These are phyloP conservation scores for Antennarius maculatus DNA, from an alignment of 2,797 vertebrate genomes.

Conservation along the genomic window DNA sequence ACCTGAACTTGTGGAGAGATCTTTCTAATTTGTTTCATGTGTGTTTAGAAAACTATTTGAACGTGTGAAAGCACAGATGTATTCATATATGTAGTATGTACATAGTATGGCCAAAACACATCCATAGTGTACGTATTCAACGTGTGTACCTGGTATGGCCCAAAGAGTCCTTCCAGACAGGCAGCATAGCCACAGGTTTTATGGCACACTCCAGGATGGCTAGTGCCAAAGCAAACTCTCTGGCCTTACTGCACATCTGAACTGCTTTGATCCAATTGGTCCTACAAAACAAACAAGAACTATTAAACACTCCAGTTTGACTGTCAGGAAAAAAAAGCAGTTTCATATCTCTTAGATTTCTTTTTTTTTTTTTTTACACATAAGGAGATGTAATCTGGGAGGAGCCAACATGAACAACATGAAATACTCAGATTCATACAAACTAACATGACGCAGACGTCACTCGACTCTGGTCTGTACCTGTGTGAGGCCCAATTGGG, in stretches of 20 bases:
- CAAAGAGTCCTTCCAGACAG: conserved; percentile 95
- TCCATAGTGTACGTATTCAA: neutral
- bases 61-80: conserved; percentile 1
- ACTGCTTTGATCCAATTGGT: conserved; percentile 99
- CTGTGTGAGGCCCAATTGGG: conserved; percentile 99
- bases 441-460: too few species aligned
- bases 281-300: conserved; percentile 72
- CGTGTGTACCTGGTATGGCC: conserved; percentile 91
- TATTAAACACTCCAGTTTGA: neutral
- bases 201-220: conserved; percentile 98
- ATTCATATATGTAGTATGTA: neutral
- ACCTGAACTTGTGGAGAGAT: conserved; percentile 9
- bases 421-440: too few species aligned
- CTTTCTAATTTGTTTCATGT: conserved; percentile 1
- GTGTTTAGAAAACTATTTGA: conserved; percentile 5
- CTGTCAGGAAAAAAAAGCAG: too few species aligned
- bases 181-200: conserved; percentile 97
- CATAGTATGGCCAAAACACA: neutral
- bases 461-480: conserved; percentile 73
- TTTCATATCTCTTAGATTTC: too few species aligned
- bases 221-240: conserved; percentile 97
- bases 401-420: too few species aligned
- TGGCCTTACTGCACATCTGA: conserved; percentile 98
- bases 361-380: too few species aligned
- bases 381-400: too few species aligned